Evolutionary conservation across 2,888 invertebrate genomes (phyloP), one percentile per base, ranked within the genome.

Genomic region (Eledone cirrhosa): DNA sequence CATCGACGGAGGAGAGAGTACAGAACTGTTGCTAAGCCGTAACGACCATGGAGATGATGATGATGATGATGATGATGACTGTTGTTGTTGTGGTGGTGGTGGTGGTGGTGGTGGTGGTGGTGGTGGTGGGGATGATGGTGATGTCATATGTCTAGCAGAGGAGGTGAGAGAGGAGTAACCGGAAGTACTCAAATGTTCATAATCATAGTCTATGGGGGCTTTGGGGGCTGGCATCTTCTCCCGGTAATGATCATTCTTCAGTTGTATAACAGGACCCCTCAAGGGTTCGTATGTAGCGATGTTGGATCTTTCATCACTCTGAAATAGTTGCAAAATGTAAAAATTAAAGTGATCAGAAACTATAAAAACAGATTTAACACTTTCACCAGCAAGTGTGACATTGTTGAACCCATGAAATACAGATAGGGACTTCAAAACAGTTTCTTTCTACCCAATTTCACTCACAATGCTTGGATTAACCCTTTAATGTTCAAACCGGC

Each of bases 191-290:
- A 41, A 67, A 67, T 67, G 29, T 31, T 67, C 67, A 31, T 67
- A 67, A 67, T 67, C 67, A 67, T 67, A 67, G 33, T 67, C 67
- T 33, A 67, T 67, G 14, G 67, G n/a, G n/a, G n/a, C 33, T 47
- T 41, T 75, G 5, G 75, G 48, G n/a, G 72, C 53, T 13, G 29
- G 24, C 22, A 48, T 27, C n/a, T 69, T 48, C 53, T 79, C 63
- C 0, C 41, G 24, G 53, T 69, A 79, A 16, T 79, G 79, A 29
- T 79, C 79, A 77, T 79, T 79, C 48, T 69, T 77, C 16, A 79
- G n/a, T 33, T 72, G 47, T 47, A 79, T 79, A 27, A 79, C 69
- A 48, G 79, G 79, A 27, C 77, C 69, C 19, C 77, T 69, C 14
- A 48, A 63, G 14, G 77, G 47, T 19, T 77, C 74, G 16, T 67